Evolutionary conservation across 2,113 vertebrate species (phyloP), one percentile per base, ranked within the genome.

Genomic region (Eonycteris spelaea): DNA sequence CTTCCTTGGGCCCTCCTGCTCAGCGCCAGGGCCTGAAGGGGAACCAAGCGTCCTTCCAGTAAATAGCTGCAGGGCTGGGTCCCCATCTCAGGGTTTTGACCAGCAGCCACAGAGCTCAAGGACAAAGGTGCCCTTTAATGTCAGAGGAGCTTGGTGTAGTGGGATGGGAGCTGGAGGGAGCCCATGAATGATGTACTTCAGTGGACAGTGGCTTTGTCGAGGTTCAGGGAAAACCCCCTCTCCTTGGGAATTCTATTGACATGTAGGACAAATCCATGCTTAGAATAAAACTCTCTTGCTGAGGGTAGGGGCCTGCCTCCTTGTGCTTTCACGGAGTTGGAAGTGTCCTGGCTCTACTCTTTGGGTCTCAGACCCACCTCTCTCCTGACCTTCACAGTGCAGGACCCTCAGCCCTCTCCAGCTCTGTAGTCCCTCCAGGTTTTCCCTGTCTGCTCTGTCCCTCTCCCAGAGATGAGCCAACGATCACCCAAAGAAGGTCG

Each of bases 1-100:
- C 97, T 86, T 95, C 93, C 91, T 97, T 77, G 3, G 70, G 67
- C 40, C 65, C 65, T 87, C 53, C 85, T 0, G 10, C 65, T 43
- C 38, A 2, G 82, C 9, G 3, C 78, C 12, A 2, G 43, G 53
- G 43, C 22, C 18, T 73, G 84, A 80, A 70, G 68, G 63, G 35
- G 65, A 75, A 85, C 22, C 87, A 9, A 80, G 82, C 45, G 33
- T 53, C 77, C 86, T 79, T 91, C 65, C 67, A 75, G 77, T 51
- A 43, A 87, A 61, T 2, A 77, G 71, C 73, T 86, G 51, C 33
- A 84, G 33, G 68, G 35, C 74, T 13, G 9, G 40, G 61, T 24
- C 48, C 26, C 38, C 22, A 0, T 12, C 63, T 38, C 4, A 2
- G 63, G 38, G 38, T 14, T 11, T 38, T 21, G 67, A 22, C 22